A percentile compares a stretch with the other conserved stretches of the same genome.
Evolutionary conservation across 2,888 invertebrate species (phyloP).

Genomic region (Plebejus melissa): DNA sequence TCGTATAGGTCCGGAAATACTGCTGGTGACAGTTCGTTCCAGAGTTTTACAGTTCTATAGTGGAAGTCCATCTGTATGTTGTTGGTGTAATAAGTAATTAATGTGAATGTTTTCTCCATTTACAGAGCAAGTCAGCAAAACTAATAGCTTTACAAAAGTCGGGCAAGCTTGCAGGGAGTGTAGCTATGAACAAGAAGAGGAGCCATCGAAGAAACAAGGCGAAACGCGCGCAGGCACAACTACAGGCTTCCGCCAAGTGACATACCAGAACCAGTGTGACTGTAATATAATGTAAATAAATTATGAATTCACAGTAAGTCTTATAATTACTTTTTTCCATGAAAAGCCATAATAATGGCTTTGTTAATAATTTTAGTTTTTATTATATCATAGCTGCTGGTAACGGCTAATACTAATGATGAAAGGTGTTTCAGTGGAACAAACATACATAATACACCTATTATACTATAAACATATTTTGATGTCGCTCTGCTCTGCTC

Average conservation of each 20-base stretch:
- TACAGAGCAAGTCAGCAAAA: constrained; percentile 70
- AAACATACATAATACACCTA: too few species aligned
- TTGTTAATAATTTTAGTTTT: too few species aligned
- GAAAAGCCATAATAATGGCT: too few species aligned
- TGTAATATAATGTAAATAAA: constrained; percentile 14
- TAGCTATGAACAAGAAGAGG: constrained; percentile 56
- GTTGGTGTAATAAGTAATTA: neutral
- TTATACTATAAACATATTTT: too few species aligned
- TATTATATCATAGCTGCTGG: too few species aligned
- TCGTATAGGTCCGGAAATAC: too few species aligned
- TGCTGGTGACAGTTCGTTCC: too few species aligned
- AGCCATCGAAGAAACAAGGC: constrained; percentile 61
- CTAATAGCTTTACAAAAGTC: constrained; percentile 64
- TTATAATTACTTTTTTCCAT: neutral
- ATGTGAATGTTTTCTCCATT: constrained; percentile 25
- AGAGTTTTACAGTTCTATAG: too few species aligned
- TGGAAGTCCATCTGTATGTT: too few species aligned
- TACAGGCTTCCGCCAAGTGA: constrained; percentile 32
- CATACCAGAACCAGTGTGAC: neutral
- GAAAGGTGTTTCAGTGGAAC: too few species aligned
- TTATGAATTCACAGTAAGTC: neutral
- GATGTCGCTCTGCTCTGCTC: too few species aligned
- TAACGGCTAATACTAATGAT: too few species aligned
- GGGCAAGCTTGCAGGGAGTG: constrained; percentile 63
- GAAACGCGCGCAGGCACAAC: constrained; percentile 55